Percentiles rank a stretch among this genome's conserved stretches.
Evolutionary conservation across 2,888 invertebrate species (phyloP).

Genomic region (Limnephilus rhombicus): DNA sequence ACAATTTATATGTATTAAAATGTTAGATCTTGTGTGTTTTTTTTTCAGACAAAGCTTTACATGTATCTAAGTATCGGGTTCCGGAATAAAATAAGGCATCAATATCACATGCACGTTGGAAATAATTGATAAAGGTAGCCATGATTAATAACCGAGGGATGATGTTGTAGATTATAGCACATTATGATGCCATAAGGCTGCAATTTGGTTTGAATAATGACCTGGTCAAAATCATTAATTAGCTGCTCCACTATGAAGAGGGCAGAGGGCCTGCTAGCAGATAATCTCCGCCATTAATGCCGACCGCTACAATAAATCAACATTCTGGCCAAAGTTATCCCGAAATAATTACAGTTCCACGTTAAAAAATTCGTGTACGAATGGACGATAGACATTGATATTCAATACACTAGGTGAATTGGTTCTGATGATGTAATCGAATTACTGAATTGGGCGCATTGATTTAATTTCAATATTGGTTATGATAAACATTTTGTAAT

Average conservation of each 20-base stretch:
- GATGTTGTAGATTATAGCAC: conserved; percentile 12
- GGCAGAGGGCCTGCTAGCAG: conserved; percentile 27
- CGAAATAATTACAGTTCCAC: conserved; percentile 53
- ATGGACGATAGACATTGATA: background rate
- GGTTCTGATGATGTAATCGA: background rate
- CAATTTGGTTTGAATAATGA: conserved; percentile 54
- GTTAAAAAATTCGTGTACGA: conserved; percentile 17
- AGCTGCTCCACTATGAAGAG: conserved; percentile 25
- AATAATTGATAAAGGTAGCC: background rate
- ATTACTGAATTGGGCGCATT: background rate
- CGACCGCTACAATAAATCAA: conserved; percentile 52
- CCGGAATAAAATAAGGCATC: background rate
- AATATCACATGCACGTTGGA: background rate
- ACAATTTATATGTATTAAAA: background rate
- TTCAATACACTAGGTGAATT: background rate
- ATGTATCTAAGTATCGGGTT: background rate
- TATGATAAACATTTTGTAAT: too few species aligned
- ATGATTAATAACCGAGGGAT: background rate
- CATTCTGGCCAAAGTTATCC: conserved; percentile 50
- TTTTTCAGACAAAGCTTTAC: background rate
- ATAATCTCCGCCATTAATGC: conserved; percentile 54
- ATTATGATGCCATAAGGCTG: conserved; percentile 40
- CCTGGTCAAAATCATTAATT: conserved; percentile 50
- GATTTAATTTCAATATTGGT: background rate
- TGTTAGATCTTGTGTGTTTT: background rate